These are phyloP conservation scores for Caenorhabditis inopinata DNA, from an alignment of 1,140 invertebrate genomes.

Conservation along the genomic window DNA sequence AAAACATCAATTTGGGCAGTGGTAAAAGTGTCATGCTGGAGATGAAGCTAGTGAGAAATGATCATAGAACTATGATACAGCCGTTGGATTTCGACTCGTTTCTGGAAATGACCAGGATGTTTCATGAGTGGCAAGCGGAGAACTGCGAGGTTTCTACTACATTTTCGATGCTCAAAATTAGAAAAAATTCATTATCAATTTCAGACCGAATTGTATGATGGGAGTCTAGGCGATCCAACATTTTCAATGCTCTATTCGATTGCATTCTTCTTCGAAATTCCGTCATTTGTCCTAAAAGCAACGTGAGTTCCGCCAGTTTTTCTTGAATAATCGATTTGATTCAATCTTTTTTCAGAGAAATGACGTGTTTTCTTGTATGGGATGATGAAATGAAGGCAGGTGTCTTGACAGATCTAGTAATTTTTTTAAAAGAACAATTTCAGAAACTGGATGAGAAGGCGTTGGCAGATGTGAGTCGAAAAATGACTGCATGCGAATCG, in stretches of 20 bases:
- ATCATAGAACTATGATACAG: not conserved
- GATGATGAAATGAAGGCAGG: slow-evolving; percentile 21
- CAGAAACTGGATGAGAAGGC: slow-evolving; percentile 2
- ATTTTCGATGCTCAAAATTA: too few relatives aligned
- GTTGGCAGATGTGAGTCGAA: not conserved
- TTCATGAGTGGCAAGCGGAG: slow-evolving; percentile 15
- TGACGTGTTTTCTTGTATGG: slow-evolving; percentile 28
- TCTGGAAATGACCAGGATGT: not conserved
- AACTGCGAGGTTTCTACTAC: not conserved
- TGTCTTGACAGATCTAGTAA: not conserved
- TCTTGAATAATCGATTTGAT: not conserved
- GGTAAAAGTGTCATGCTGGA: not conserved
- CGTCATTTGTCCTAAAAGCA: not conserved
- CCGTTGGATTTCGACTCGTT: not conserved
- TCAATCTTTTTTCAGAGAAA: not conserved
- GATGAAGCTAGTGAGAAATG: not conserved
- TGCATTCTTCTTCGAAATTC: slow-evolving; percentile 20
- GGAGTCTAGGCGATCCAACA: slow-evolving; percentile 2
- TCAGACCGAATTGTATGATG: not conserved
- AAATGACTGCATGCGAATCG: slow-evolving; percentile 6
- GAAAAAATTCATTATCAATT: not conserved
- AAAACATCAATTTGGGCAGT: not conserved
- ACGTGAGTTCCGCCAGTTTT: not conserved
- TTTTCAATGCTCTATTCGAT: slow-evolving; percentile 24
- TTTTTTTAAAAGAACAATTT: not conserved